Evolutionary conservation across 1,140 invertebrate genomes (phyloP), one percentile per base, ranked within the genome.

Genomic region (Portunus trituberculatus): DNA sequence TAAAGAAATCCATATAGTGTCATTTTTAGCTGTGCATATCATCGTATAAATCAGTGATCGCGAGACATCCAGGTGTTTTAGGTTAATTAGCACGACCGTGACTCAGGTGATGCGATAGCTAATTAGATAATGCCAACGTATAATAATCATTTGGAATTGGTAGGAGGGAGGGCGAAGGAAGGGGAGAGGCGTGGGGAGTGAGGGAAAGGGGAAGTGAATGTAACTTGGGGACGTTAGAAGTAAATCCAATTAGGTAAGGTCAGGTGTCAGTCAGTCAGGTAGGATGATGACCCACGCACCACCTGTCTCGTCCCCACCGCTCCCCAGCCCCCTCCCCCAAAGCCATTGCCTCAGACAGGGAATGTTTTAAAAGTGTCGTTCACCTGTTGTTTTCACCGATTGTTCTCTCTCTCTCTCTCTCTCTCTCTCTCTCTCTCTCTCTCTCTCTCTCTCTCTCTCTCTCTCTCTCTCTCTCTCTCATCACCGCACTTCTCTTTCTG

Each of bases 341-440:
- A 52, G 6, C 48, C 48, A 14, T 39, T 39, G 6, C 39, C 39
- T 39, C 39, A 39, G 39, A 39, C 39, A 39, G 39, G 39, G 6
- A 39, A 6, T 1, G 39, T 6, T 39, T 39, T 39, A 39, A 39
- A 39, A 39, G 39, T 39, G 39, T 39, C 39, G 39, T 39, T 76
- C 67, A 20, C 67, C 67, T 76, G 10, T n/a, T 59, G 12, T 20
- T n/a, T 20, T 76, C 52, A 3, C 67, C n/a, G 4, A 7, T 76
- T n/a, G 4, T 25, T n/a, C 67, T n/a, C n/a, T 76, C n/a, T n/a
- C 67, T 76, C n/a, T 76, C n/a, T 25, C 67, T 76, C 20, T 76
- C n/a, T n/a, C 67, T n/a, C 67, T 76, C n/a, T 76, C 67, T n/a
- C n/a, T 76, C 67, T n/a, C n/a, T 76, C 67, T n/a, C 67, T 76